Evolutionary conservation across 2,888 invertebrate species (phyloP).

Genomic region (Amiota communis): DNA sequence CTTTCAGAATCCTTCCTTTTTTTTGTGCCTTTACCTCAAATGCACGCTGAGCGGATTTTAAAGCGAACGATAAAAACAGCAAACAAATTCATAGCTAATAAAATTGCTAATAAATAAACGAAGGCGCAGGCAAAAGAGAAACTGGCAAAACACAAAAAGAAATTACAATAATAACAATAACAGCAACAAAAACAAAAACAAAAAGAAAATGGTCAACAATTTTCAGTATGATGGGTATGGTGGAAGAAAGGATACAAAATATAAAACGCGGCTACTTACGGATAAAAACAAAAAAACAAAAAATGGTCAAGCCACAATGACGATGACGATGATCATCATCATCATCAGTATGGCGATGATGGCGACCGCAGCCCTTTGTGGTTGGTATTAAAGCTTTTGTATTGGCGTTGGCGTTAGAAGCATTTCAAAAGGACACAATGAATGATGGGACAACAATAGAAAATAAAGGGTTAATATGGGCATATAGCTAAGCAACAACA

Average conservation of each 20-base stretch:
- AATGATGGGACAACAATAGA: too few relatives aligned
- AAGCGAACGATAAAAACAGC: constrained; percentile 57
- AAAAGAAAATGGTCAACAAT: not conserved
- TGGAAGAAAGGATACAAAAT: constrained; percentile 10
- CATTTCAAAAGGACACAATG: too few relatives aligned
- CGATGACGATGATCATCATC: too few relatives aligned
- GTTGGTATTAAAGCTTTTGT: not conserved
- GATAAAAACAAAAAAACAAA: not conserved
- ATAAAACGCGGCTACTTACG: not conserved
- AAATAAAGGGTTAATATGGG: constrained; percentile 8
- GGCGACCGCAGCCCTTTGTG: not conserved
- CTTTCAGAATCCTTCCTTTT: not conserved
- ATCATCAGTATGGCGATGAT: not conserved
- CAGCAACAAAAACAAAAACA: not conserved
- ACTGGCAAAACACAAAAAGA: not conserved
- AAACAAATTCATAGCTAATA: constrained; percentile 67
- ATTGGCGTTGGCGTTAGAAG: not conserved
- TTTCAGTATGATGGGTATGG: not conserved
- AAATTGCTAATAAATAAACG: constrained; percentile 67
- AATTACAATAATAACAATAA: constrained; percentile 8
- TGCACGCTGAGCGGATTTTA: constrained; percentile 22
- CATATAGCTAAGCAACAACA: not conserved
- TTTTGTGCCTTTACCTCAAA: constrained; percentile 13
- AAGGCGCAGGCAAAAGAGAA: constrained; percentile 33
- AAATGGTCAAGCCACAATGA: not conserved